Base-by-base conservation (phyloP, 2,113 vertebrate species). In the Emydocephalus ijimae region DNA sequence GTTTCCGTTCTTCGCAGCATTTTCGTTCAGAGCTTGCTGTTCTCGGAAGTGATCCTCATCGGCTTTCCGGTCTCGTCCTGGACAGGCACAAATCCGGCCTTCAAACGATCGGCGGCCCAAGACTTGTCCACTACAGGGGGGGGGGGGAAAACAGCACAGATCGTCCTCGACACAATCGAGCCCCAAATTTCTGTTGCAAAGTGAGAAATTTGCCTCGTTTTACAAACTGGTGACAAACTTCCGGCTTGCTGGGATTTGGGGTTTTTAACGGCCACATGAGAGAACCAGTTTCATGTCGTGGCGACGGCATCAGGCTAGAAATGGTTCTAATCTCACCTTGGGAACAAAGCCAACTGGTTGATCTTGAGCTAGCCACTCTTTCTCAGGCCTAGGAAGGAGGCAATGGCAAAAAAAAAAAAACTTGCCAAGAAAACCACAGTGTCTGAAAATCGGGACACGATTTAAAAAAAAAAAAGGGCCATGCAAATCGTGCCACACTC, bases 41-140 rank as follows among this genome's bases (percentile, higher is more conserved):
- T 99, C 99, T 2, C 99, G 98, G 97, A 97, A 99, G 95, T 99
- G 99, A 93, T 99, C 99, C 92, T 99, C 99, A 0, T 99, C 99
- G 0, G 99, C 99, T 94, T 99, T 99, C 1, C 99, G 98, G 95
- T 99, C 99, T 34, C 99, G 97, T 89, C 99, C 99, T 0, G 99
- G 99, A 93, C 99, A 99, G 24, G 99, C 99, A 0, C 99, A 99
- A 97, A 99, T 99, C 93, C 99, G 98, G 8, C 98, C 98, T 96
- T 98, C 98, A 18, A 98, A 98, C 0, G 97, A 98, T 90, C 97
- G 96, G 91, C 98, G 97, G 0, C 98, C 98, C 48, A 98, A 95
- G 6, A 98, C 98, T 92, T 98, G 98, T 24, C 98, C 98, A 0
- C 98, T 98, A 50, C 1, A 0, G 15, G 20, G 1, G 15, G 20